Evolutionary conservation across 2,888 invertebrate genomes (phyloP).

Genomic region (Eupithecia insigniata): DNA sequence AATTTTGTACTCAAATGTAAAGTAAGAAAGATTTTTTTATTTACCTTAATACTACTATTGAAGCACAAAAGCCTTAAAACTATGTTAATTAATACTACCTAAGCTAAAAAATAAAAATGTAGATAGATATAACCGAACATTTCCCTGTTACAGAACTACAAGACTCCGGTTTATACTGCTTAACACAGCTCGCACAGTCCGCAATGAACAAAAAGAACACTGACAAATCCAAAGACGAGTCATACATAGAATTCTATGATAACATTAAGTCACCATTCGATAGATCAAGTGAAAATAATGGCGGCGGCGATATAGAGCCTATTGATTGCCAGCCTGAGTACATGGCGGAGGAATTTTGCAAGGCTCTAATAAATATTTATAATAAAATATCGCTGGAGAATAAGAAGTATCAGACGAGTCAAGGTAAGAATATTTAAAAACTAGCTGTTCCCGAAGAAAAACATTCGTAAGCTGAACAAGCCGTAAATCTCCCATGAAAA

Average conservation of each 20-base stretch:
- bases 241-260: conserved; percentile 62
- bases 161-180: conserved; percentile 65
- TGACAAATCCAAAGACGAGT: conserved; percentile 57
- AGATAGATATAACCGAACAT: background rate
- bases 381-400: conserved; percentile 59
- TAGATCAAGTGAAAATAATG: conserved; percentile 39
- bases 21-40: too few relatives aligned
- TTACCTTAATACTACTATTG: too few relatives aligned
- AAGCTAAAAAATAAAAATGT: too few relatives aligned
- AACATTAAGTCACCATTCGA: conserved; percentile 59
- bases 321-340: conserved; percentile 72
- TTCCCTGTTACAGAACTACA: conserved; percentile 64
- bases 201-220: conserved; percentile 54
- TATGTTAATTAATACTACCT: too few relatives aligned
- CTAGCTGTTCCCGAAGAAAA: too few relatives aligned
- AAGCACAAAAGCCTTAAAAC: too few relatives aligned
- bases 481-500: too few relatives aligned
- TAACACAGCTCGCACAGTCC: conserved; percentile 66
- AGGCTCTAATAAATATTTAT: conserved; percentile 62
- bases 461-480: too few relatives aligned
- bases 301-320: conserved; percentile 53
- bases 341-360: conserved; percentile 68
- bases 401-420: conserved; percentile 57
- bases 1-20: background rate
- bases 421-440: conserved; percentile 54